Base-by-base conservation (phyloP, 2,888 invertebrate species). In the Quadroppia sp. region DNA sequence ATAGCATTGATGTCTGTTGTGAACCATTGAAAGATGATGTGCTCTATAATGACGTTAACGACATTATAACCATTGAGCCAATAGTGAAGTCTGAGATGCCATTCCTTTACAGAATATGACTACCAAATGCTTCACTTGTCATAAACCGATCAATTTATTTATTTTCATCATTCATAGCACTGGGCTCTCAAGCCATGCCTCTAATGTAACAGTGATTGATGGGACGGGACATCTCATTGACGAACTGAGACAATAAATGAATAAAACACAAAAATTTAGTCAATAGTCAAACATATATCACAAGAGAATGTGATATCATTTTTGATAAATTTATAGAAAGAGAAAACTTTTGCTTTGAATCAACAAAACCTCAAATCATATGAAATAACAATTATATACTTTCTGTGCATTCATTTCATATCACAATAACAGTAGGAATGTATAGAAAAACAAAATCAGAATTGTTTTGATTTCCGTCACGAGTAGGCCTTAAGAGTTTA, bases 81-180 rank as follows among this genome's bases (percentile, higher is more conserved):
- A 59, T 59, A 59, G 28, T 59, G 28, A 59, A 59, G 30, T 30
- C 59, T 59, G 36, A 64, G 20, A 64, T 32, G 7, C 20, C 9
- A 64, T 30, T 20, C 2, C 32, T 32, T 30, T 25, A 64, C 6
- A 36, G 36, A 36, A 64, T 30, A 64, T 64, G 17, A 64, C 36
- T 32, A 64, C 36, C 36, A 64, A 36, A 64, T 64, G 64, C 64
- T 64, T 64, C n/a, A 64, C 36, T 36, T 36, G 64, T 36, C 40
- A 64, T 64, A 36, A 64, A 40, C 40, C 40, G 64, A 64, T 64
- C 36, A 64, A 64, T 64, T 64, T 64, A 64, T 64, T 64, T 64
- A 64, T 64, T 64, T 64, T 64, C 64, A 20, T 7, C 64, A 20
- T 30, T 17, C 28, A 32, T 9, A 30, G 32, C 64, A 64, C 25